Evolutionary conservation across 2,113 vertebrate genomes (phyloP).

Genomic region (Scortum barcoo): DNA sequence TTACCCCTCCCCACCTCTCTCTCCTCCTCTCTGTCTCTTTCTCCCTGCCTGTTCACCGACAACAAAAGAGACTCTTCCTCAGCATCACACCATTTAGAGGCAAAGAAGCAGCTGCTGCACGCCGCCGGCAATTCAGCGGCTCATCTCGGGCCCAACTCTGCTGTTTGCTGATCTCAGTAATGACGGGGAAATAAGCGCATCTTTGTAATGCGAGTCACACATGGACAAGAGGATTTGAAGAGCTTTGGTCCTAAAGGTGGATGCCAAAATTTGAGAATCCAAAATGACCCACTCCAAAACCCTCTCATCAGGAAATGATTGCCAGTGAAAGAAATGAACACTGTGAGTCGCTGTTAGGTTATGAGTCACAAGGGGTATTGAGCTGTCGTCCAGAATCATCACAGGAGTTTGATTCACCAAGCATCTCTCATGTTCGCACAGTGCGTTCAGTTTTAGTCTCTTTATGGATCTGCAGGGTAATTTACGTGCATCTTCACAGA

Average conservation of each 20-base stretch:
- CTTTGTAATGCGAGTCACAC: conserved; percentile 12
- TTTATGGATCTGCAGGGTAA: too few species aligned
- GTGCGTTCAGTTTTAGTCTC: too few species aligned
- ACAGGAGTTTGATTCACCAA: too few species aligned
- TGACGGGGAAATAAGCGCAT: neutral
- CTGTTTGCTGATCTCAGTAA: conserved; percentile 18
- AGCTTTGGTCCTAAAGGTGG: neutral
- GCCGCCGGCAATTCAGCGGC: neutral
- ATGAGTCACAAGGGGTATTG: neutral
- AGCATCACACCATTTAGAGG: neutral
- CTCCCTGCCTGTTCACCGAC: neutral
- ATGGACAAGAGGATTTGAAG: neutral
- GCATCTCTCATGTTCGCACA: too few species aligned
- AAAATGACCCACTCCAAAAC: neutral
- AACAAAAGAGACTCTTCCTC: conserved; percentile 32
- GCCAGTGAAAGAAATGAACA: neutral
- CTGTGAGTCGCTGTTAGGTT: neutral
- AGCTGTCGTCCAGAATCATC: too few species aligned
- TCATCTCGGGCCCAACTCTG: conserved; percentile 10
- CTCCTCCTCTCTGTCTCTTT: neutral
- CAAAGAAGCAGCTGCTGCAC: conserved; percentile 29
- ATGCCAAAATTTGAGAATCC: neutral
- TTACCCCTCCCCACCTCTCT: neutral
- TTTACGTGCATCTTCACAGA: too few species aligned
- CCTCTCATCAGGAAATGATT: conserved; percentile 9